Conservation (phyloP, 2,797 vertebrate species). For the Helicolenus hilgendorfi region DNA sequence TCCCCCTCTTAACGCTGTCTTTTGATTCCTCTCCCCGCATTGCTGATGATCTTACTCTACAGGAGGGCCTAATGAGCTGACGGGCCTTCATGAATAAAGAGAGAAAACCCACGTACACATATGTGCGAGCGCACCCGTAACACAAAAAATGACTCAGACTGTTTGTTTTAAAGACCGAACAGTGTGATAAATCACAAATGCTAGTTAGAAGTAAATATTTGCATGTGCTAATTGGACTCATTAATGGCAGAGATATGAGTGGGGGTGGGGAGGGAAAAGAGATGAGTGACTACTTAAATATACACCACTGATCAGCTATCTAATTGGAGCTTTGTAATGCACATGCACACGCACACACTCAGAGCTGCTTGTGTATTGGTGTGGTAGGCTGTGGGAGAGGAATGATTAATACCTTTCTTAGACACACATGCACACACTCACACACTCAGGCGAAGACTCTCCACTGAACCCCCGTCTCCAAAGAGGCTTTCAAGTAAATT, state of each 20-base stretch:
- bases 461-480: constrained; percentile 72
- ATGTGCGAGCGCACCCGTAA: background rate
- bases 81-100: constrained; percentile 60
- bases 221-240: constrained; percentile 89
- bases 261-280: constrained; percentile 8
- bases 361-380: constrained; percentile 42
- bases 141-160: constrained; percentile 47
- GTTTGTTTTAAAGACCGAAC: constrained; percentile 79
- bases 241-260: constrained; percentile 84
- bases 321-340: constrained; percentile 85
- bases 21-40: constrained; percentile 62
- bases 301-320: constrained; percentile 78
- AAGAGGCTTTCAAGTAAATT: constrained; percentile 89
- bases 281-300: constrained; percentile 80
- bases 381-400: constrained; percentile 55
- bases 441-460: constrained; percentile 40
- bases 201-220: constrained; percentile 89
- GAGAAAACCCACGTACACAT: constrained; percentile 29
- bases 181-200: constrained; percentile 86
- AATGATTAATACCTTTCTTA: constrained; percentile 83
- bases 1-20: constrained; percentile 53
- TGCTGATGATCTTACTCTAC: constrained; percentile 79
- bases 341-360: constrained; percentile 46
- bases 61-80: constrained; percentile 82
- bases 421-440: constrained; percentile 40